Percentiles rank a stretch among this genome's conserved stretches.
Conservation (phyloP, 2,888 invertebrate species). For the Hydraecia micacea region DNA sequence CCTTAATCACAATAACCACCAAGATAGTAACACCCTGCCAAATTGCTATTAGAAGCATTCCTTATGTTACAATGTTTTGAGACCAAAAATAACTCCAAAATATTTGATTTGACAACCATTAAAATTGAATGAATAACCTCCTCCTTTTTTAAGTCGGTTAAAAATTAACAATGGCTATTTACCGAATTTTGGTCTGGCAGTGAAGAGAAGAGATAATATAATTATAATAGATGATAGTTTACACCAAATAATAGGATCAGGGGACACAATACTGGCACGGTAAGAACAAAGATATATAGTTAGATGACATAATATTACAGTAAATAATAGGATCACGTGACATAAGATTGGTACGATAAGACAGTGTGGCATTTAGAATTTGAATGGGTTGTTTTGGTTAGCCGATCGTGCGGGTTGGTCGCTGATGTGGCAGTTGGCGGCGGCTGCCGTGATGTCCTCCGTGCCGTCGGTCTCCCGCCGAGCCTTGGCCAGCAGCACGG, state of each 20-base stretch:
- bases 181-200: neutral
- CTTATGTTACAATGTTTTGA: constrained; percentile 14
- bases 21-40: constrained; percentile 16
- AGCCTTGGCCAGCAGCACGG: constrained; percentile 35
- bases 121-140: neutral
- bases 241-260: neutral
- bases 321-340: neutral
- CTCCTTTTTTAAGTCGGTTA: neutral
- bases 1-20: neutral
- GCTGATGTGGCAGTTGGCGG: constrained; percentile 37
- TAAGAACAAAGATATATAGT: neutral
- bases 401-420: neutral
- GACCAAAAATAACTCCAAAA: constrained; percentile 10
- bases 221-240: neutral
- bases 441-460: constrained; percentile 38
- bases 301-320: neutral
- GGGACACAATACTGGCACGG: neutral
- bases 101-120: neutral
- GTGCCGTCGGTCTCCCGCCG: constrained; percentile 41
- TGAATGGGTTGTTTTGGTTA: constrained; percentile 10
- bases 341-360: neutral
- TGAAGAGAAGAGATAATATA: neutral
- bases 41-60: constrained; percentile 2
- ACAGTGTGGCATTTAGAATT: neutral
- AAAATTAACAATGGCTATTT: neutral